Conservation (phyloP, 2,888 invertebrate genomes). For the Cremastobaeus sp. region DNA sequence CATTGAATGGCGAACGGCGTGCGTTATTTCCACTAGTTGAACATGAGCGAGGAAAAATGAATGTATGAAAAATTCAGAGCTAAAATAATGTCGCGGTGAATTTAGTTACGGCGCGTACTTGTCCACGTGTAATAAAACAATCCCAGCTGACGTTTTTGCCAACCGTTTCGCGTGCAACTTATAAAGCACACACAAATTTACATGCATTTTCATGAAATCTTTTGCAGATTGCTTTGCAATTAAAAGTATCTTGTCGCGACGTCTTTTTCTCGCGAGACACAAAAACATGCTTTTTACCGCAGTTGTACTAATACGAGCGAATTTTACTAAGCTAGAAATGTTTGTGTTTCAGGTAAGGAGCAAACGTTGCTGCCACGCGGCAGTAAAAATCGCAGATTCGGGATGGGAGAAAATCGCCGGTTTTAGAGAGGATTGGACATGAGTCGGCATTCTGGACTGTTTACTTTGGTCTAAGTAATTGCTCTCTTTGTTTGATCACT, state of each 20-base stretch:
- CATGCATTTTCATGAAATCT: conserved; percentile 33
- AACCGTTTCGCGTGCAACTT: conserved; percentile 20
- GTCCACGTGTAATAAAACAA: conserved; percentile 6
- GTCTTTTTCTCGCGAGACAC: conserved; percentile 16
- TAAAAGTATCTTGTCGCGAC: conserved; percentile 31
- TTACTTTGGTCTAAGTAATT: conserved; percentile 32
- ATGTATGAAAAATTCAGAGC: conserved; percentile 8
- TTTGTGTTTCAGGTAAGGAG: conserved; percentile 28
- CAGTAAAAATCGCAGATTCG: background rate
- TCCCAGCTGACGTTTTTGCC: conserved; percentile 11
- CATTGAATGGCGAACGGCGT: too few relatives aligned
- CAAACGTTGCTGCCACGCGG: background rate
- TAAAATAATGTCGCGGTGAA: conserved; percentile 12
- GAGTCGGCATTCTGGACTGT: conserved; percentile 21
- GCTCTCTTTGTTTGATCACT: conserved; percentile 41
- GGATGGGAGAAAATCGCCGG: conserved; percentile 10
- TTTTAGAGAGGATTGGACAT: conserved; percentile 21
- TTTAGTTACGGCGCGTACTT: conserved; percentile 1
- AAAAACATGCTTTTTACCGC: too few relatives aligned
- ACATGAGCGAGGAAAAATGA: conserved; percentile 4
- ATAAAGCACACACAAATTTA: conserved; percentile 31
- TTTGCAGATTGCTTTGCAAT: conserved; percentile 19
- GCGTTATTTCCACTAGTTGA: too few relatives aligned
- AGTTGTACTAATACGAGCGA: too few relatives aligned
- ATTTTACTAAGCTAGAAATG: too few relatives aligned